Base-by-base conservation (phyloP, 2,113 vertebrate genomes). In the Austrofundulus limnaeus region DNA sequence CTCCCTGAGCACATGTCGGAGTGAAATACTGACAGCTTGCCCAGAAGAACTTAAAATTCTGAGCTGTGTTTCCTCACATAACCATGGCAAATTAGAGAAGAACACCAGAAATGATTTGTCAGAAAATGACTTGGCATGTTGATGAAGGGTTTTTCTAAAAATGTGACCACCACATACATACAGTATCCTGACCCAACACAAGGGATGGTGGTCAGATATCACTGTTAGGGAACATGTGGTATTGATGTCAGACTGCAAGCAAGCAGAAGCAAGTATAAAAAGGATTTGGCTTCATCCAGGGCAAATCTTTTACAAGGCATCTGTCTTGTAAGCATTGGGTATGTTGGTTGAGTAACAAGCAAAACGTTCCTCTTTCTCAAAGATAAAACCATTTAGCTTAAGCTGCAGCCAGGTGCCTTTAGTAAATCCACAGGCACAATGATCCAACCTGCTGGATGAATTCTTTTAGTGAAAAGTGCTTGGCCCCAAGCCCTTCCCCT, bases 101-200 rank as follows among this genome's bases (percentile, higher is more conserved):
- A 67, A 69, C 37, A 73, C 64, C 75, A 66, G 73, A 34, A 81
- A 25, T 12, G 11, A 67, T 66, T 77, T 72, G 39, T 63, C 62
- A 59, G 53, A 81, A 78, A 72, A 75, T 48, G 75, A 60, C 66
- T 28, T 61, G 76, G 84, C 73, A 78, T 10, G 31, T 34, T 25
- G 64, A 87, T 69, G 66, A 80, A 70, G 5, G n/a, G 57, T 78
- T 64, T 15, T 43, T 74, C 46, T 78, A 53, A 66, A 77, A 77
- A 24, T 59, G 14, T 14, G 52, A 79, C 70, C 42, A 11, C 60
- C 37, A n/a, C n/a, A n/a, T 28, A 78, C 66, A 73, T 66, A 9
- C 31, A 49, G 57, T 39, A 61, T 77, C 56, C 65, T 41, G 62
- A 50, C 74, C 17, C 56, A 51, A 41, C 48, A 19, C 42, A 74